Evolutionary conservation across 2,888 invertebrate genomes (phyloP).

Genomic region (Conus canariensis): DNA sequence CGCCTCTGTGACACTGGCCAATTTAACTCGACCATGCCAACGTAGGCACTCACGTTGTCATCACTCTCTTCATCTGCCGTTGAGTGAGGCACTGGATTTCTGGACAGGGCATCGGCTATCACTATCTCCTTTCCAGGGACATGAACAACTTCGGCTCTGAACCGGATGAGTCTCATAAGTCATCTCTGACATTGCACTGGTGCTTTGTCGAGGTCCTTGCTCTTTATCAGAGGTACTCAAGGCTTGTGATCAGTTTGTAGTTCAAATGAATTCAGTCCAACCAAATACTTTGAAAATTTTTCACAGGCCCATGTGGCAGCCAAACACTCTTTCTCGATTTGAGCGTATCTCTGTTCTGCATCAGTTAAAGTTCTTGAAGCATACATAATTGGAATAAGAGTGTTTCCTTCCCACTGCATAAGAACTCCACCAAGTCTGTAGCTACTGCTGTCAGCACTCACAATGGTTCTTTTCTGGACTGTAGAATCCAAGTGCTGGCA

Average conservation of each 20-base stretch:
- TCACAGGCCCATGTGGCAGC: slow-evolving; percentile 48
- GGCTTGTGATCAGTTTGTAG: slow-evolving; percentile 38
- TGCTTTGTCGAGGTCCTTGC: not conserved
- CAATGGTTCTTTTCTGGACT: not conserved
- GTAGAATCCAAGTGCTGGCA: slow-evolving; percentile 7
- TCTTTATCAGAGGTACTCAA: slow-evolving; percentile 12
- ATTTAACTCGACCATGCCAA: not conserved
- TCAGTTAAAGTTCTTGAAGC: not conserved
- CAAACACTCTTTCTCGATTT: slow-evolving; percentile 38
- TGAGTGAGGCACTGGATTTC: slow-evolving; percentile 20
- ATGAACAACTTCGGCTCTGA: not conserved
- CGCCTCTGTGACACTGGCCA: not conserved
- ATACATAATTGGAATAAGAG: not conserved
- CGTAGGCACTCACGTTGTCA: not conserved
- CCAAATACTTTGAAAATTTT: slow-evolving; percentile 22
- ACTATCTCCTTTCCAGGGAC: slow-evolving; percentile 31
- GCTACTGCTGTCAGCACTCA: slow-evolving; percentile 5
- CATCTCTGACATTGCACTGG: slow-evolving; percentile 33
- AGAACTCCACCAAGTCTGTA: not conserved
- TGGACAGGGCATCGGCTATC: slow-evolving; percentile 27
- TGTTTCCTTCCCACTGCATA: not conserved
- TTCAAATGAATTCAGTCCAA: slow-evolving; percentile 1
- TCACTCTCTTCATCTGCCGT: not conserved
- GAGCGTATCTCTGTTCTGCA: slow-evolving; percentile 1
- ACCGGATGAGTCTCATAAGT: not conserved